Conservation (phyloP, 2,113 vertebrate genomes). For the Ceyx melanurus region DNA sequence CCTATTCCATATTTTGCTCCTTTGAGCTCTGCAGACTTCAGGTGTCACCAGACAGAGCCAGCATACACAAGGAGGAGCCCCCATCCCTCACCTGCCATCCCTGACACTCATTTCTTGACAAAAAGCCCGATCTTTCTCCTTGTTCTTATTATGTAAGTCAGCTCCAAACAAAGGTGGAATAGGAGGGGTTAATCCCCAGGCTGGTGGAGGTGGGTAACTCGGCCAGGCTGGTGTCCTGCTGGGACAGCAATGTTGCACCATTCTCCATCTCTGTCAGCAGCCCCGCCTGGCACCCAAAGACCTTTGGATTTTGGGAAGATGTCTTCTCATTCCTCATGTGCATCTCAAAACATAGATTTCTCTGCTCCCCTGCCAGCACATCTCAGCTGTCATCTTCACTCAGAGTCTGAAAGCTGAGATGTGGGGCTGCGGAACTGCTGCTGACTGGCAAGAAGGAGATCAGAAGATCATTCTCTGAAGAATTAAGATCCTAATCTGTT, state of each 20-base stretch:
- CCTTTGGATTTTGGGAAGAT: fast-evolving
- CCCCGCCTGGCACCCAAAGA: fast-evolving
- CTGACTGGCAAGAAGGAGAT: constrained; percentile 24
- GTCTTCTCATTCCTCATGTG: fast-evolving
- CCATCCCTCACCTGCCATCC: neutral
- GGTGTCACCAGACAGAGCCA: neutral
- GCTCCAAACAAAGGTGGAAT: neutral
- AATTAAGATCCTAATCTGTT: constrained; percentile 45
- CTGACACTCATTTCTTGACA: neutral
- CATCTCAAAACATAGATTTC: neutral
- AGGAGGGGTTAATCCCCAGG: neutral
- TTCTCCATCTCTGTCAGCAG: neutral
- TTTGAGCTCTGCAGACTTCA: neutral
- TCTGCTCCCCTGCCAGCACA: neutral
- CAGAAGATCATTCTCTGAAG: constrained; percentile 49
- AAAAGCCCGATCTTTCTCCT: neutral
- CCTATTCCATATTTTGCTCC: neutral
- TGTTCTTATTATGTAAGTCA: neutral
- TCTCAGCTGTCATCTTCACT: neutral
- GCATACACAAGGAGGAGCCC: neutral
- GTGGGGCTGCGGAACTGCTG: neutral
- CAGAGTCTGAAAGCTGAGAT: neutral
- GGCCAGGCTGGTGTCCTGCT: neutral
- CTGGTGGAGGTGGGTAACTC: neutral
- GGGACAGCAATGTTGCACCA: fast-evolving